Base-by-base conservation (phyloP, 2,797 vertebrate genomes). In the Gymnocypris eckloni region DNA sequence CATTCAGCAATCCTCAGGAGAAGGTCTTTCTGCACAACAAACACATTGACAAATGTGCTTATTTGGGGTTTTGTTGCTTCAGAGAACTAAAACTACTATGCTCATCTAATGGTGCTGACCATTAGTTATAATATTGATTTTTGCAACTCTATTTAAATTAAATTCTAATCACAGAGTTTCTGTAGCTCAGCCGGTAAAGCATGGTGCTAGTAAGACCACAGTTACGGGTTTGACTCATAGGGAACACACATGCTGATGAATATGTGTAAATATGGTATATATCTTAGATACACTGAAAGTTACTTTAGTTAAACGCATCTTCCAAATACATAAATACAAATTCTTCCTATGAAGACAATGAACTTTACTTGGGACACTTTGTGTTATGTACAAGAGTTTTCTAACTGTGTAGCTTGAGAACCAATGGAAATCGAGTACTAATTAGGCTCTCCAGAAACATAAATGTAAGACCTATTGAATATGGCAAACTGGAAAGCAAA, bases 401-500 rank as follows among this genome's bases (percentile, higher is more conserved):
- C 37, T 71, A n/a, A 45, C 9, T 25, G 67, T 18, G 15, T 11
- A n/a, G n/a, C 61, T 61, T 59, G n/a, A 45, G 66, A 79, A n/a
- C 5, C 22, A 71, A 37, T 78, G 33, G 33, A 50, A 78, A 78
- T 73, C 8, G 3, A 78, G 71, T 39, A 10, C 66, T 73, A 86
- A 84, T 88, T 81, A 66, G 54, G 16, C 43, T 64, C 37, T 82
- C 48, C 50, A 39, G 52, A 64, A 75, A 81, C 41, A 79, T 82
- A 61, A 78, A 73, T 72, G 11, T 69, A 59, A 83, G 69, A 25
- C 86, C 86, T 77, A 86, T 88, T 86, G 48, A 56, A 48, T 88
- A 83, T 87, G 87, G 78, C 66, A 79, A 83, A 85, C 76, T 83
- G 79, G 87, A 91, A 89, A 81, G 88, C 82, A 92, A 89, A 80